Evolutionary conservation across 2,888 invertebrate genomes (phyloP), one percentile per base, ranked within the genome.

Genomic region (Hypena proboscidalis): DNA sequence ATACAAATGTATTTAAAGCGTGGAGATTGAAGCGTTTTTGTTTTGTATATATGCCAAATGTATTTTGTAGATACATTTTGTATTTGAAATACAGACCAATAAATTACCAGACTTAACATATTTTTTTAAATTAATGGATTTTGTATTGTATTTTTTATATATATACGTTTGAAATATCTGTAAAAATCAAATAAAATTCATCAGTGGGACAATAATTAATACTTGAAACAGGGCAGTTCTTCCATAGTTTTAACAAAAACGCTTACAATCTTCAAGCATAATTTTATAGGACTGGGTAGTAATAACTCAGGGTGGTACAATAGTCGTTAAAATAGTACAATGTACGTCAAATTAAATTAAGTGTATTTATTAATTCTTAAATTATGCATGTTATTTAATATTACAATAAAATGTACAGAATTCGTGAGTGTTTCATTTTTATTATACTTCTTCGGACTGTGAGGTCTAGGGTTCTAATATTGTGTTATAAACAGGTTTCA

Each of bases 321-420:
- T 41, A 42, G 26, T 35, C 25, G 30, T 14, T 34, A 23, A 19
- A 13, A 33, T 40, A 36, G 31, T 43, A 43, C 31, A 43, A 43
- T 42, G 27, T 8, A 13, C 33, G 20, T 22, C 14, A 29, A 43
- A 27, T 32, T 15, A 23, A 14, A 15, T 13, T 27, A 33, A 27
- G 9, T 30, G 11, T 38, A 37, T 32, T 34, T 25, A 36, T 56
- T 50, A 41, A 25, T 45, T 42, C 22, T 37, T 50, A 42, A 43
- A n/a, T 26, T 40, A 34, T 49, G 45, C 40, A 58, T 44, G 44
- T 48, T 41, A 41, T 31, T 45, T 31, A 20, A 25, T 21, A 38
- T 20, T 41, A 19, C 53, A 59, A 40, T 38, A 55, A 59, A 58
- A 39, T 63, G 60, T 60, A 60, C 47, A 60, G 31, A 58, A 40